Conservation (phyloP, 2,797 vertebrate genomes). For the Phrynocephalus guinanensis region DNA sequence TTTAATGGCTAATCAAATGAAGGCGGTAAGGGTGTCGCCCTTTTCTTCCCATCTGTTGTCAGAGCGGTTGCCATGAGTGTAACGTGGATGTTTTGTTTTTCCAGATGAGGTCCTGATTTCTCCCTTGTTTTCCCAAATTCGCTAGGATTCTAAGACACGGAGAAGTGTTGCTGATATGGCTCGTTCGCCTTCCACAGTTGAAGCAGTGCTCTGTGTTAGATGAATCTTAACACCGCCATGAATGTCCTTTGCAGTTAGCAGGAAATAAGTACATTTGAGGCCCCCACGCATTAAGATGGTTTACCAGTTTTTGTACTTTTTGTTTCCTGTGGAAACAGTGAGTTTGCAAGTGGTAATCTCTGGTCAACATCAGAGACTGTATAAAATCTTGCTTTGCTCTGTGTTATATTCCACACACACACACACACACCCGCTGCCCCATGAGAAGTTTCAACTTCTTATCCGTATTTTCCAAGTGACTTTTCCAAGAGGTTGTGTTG, state of each 20-base stretch:
- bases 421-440: not conserved
- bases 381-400: not conserved
- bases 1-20: not conserved
- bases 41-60: not conserved
- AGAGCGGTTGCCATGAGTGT: not conserved
- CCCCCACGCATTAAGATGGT: conserved; percentile 47
- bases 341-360: conserved; percentile 47
- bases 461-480: not conserved
- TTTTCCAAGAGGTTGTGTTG: not conserved
- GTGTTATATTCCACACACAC: not conserved
- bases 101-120: not conserved
- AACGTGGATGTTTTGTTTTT: not conserved
- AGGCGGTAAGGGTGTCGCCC: not conserved
- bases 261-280: conserved; percentile 60
- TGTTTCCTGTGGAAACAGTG: conserved; percentile 73
- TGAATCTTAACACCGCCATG: not conserved
- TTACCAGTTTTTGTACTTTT: conserved; percentile 56
- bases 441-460: accelerated
- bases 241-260: conserved; percentile 50
- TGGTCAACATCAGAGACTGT: conserved; percentile 31
- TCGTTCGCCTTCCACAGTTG: not conserved
- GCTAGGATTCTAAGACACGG: not conserved
- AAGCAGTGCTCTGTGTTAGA: not conserved
- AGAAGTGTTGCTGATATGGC: not conserved
- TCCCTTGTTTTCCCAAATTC: not conserved